Percentiles rank a stretch among this genome's conserved stretches.
Evolutionary conservation across 2,797 vertebrate species (phyloP).

Genomic region (Adrianichthys oophorus): DNA sequence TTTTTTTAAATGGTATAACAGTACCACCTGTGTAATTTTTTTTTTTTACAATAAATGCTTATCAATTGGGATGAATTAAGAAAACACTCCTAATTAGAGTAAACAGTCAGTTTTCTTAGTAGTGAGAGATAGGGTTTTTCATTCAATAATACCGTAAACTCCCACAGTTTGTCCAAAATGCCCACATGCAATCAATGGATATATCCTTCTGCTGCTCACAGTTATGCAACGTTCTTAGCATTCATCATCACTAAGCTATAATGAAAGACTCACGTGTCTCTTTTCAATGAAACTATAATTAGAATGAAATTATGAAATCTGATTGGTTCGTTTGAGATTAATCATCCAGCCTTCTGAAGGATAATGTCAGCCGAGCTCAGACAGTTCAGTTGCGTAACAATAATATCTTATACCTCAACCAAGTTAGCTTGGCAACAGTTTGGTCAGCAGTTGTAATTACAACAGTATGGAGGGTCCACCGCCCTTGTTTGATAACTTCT

Average conservation of each 20-base stretch:
- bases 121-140: too few species aligned
- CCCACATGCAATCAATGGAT: neutral
- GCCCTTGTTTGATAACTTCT: too few species aligned
- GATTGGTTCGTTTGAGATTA: slow-evolving; percentile 43
- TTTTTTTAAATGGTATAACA: too few species aligned
- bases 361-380: slow-evolving; percentile 40
- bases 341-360: slow-evolving; percentile 23
- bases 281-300: slow-evolving; percentile 32
- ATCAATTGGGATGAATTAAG: too few species aligned
- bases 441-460: too few species aligned
- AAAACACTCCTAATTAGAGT: neutral
- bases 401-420: slow-evolving; percentile 2
- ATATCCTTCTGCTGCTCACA: neutral
- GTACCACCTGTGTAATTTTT: too few species aligned
- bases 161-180: too few species aligned
- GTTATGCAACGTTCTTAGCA: slow-evolving; percentile 36
- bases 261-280: slow-evolving; percentile 26
- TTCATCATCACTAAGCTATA: slow-evolving; percentile 32
- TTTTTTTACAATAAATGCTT: too few species aligned
- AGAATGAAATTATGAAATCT: slow-evolving; percentile 8
- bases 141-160: too few species aligned
- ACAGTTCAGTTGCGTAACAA: slow-evolving; percentile 32
- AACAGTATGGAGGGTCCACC: too few species aligned
- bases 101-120: neutral
- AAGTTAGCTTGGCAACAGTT: neutral